A percentile compares a stretch with the other conserved stretches of the same genome.
Conservation (phyloP, 2,888 invertebrate species). For the Zelleria hepariella region DNA sequence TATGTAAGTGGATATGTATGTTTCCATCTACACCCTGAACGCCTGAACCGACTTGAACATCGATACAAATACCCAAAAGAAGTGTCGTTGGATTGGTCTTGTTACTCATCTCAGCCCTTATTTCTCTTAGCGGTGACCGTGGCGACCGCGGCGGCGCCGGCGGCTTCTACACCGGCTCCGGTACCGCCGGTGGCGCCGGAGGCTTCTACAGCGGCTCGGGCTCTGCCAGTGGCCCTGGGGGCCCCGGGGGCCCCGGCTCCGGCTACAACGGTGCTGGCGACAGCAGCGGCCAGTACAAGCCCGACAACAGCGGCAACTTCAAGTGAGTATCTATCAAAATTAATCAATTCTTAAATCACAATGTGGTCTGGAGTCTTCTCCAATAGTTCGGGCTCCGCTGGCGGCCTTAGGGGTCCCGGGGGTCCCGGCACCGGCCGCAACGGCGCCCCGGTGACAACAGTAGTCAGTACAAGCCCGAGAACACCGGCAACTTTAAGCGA, state of each 20-base stretch:
- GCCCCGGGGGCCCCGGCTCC: slow-evolving; percentile 8
- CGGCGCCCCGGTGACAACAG: slow-evolving; percentile 18
- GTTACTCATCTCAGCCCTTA: not conserved
- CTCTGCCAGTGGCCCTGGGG: slow-evolving; percentile 17
- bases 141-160: slow-evolving; percentile 51
- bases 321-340: slow-evolving; percentile 20
- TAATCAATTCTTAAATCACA: too few species aligned
- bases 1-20: too few species aligned
- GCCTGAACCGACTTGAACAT: too few species aligned
- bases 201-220: slow-evolving; percentile 22
- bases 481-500: slow-evolving; percentile 26
- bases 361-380: slow-evolving; percentile 22
- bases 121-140: slow-evolving; percentile 39
- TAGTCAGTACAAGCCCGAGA: slow-evolving; percentile 32
- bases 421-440: slow-evolving; percentile 17
- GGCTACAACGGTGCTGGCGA: slow-evolving; percentile 21
- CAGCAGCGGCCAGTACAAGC: slow-evolving; percentile 31
- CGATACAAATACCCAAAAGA: too few species aligned
- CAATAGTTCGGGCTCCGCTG: slow-evolving; percentile 18
- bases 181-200: slow-evolving; percentile 21
- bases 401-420: slow-evolving; percentile 15
- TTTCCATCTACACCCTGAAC: too few species aligned
- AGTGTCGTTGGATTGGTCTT: too few species aligned
- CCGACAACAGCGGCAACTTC: slow-evolving; percentile 23
- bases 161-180: slow-evolving; percentile 44